phyloP scores from a whole-genome alignment of 2,888 invertebrate genomes.

The Cosmia trapezina region DNA sequence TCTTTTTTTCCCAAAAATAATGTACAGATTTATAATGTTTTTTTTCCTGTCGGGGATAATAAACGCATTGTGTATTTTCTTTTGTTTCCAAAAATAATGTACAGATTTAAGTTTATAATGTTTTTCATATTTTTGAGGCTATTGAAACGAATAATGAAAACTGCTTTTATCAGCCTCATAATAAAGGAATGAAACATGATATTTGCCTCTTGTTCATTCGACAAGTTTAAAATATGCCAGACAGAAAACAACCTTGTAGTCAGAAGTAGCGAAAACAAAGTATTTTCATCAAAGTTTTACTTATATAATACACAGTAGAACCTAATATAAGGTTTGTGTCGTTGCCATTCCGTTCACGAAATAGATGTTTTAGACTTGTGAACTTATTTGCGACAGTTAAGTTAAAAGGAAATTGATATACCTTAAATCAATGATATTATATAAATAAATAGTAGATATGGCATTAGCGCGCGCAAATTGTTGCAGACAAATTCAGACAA shows the following conservation, averaged over 20 bases:
- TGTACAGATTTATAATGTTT: not conserved
- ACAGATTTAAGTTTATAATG: not conserved
- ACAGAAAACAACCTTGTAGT: constrained; percentile 9
- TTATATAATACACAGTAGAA: not conserved
- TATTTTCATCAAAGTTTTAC: constrained; percentile 31
- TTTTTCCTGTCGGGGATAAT: not conserved
- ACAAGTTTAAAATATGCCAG: constrained; percentile 7
- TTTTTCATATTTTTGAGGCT: not conserved
- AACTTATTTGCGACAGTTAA: constrained; percentile 17
- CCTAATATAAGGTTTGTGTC: constrained; percentile 9
- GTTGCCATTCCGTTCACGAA: constrained; percentile 21
- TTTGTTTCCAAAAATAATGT: not conserved
- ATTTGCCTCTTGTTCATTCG: not conserved
- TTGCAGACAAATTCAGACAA: no score
- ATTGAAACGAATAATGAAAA: not conserved
- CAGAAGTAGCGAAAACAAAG: constrained; percentile 13
- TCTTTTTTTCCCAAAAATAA: not conserved
- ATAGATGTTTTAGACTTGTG: constrained; percentile 8
- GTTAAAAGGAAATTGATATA: constrained; percentile 31
- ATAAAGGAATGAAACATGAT: not conserved
- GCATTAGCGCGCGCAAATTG: no score
- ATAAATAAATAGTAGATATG: no score
- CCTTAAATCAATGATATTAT: no score
- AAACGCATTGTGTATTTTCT: no score
- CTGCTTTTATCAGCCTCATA: not conserved